phyloP scores from a whole-genome alignment of 1,140 invertebrate species.

The Steinernema khuongi region DNA sequence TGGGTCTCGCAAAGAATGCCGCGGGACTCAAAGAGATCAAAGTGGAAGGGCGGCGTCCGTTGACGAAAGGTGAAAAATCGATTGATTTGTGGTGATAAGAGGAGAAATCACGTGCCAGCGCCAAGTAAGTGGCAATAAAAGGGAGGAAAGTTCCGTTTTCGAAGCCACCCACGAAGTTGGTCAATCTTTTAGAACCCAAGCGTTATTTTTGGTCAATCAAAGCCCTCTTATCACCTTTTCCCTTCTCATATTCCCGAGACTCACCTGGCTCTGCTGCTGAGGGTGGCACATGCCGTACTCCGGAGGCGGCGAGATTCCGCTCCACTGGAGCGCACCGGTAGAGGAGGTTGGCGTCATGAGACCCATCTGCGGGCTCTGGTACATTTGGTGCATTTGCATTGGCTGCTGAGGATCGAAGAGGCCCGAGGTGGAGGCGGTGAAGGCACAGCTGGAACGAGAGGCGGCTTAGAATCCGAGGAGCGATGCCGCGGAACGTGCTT shows the following conservation, averaged over 20 bases:
- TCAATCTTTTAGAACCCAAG: background rate
- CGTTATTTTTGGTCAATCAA: background rate
- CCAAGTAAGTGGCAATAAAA: background rate
- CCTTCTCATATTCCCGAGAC: background rate
- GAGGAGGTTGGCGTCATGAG: background rate
- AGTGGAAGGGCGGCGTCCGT: background rate
- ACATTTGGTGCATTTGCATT: conserved; percentile 1
- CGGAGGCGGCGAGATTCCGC: background rate
- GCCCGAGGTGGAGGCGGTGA: background rate
- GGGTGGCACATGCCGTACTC: background rate
- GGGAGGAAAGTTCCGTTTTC: background rate
- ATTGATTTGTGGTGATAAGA: background rate
- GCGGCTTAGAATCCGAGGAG: background rate
- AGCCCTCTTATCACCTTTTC: background rate
- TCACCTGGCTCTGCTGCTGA: background rate
- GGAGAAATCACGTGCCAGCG: background rate
- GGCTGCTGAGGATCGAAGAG: background rate
- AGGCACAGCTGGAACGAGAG: background rate
- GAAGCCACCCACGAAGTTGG: background rate
- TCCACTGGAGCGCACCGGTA: background rate
- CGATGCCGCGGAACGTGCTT: background rate
- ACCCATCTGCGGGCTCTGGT: background rate
- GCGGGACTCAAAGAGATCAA: background rate
- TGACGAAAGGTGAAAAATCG: conserved; percentile 4
- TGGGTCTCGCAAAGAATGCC: background rate